Conservation (phyloP, 2,113 vertebrate genomes). For the Pipra filicauda region DNA sequence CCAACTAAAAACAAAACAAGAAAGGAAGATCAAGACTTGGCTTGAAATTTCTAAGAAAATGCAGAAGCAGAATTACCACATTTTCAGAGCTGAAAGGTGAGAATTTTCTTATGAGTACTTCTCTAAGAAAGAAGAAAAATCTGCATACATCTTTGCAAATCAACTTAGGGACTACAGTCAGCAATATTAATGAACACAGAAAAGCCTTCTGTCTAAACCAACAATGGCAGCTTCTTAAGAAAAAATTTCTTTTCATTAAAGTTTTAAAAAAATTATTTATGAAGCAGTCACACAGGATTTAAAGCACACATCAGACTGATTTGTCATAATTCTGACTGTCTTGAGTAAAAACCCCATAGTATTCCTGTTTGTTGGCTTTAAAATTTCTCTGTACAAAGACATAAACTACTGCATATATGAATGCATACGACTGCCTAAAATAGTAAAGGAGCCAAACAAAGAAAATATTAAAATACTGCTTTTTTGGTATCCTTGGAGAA, state of each 20-base stretch:
- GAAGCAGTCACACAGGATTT: not conserved
- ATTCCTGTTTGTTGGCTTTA: not conserved
- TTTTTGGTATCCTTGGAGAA: constrained; percentile 9
- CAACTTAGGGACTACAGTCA: constrained; percentile 18
- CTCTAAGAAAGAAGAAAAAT: not conserved
- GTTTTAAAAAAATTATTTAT: constrained; percentile 5
- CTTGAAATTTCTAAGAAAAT: constrained; percentile 46
- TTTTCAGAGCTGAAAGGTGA: constrained; percentile 11
- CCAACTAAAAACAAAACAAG: constrained; percentile 52
- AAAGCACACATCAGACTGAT: not conserved
- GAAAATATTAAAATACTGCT: not conserved
- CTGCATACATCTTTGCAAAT: not conserved
- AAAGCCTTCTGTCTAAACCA: constrained; percentile 8
- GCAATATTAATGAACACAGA: constrained; percentile 28
- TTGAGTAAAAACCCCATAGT: not conserved
- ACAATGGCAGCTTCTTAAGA: not conserved
- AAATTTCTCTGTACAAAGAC: not conserved
- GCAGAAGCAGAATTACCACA: constrained; percentile 17
- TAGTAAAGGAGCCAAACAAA: not conserved
- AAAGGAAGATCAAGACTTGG: constrained; percentile 59
- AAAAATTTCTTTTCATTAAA: not conserved
- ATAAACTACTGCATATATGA: not conserved
- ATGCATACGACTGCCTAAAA: not conserved
- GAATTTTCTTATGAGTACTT: not conserved
- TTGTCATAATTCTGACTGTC: not conserved